These are phyloP conservation scores for Neogale vison DNA, from an alignment of 2,113 vertebrate species.

Conservation along the genomic window DNA sequence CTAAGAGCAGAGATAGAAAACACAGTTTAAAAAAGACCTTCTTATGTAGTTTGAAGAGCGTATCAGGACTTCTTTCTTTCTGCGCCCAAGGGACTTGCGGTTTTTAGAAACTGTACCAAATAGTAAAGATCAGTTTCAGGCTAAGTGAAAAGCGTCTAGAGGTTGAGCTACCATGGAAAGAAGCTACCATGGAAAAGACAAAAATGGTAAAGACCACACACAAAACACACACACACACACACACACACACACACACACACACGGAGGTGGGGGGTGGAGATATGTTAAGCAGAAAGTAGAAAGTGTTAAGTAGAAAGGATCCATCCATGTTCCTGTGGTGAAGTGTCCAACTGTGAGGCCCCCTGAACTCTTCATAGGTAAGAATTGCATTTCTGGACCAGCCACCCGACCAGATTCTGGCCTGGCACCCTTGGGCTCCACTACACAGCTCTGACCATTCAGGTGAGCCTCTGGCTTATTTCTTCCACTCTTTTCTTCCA, in stretches of 20 bases:
- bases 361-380: conserved; percentile 57
- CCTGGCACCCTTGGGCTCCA: background rate
- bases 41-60: background rate
- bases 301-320: background rate
- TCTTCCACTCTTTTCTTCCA: background rate
- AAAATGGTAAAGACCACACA: background rate
- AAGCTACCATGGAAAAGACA: background rate
- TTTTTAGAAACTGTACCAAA: conserved; percentile 8
- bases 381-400: conserved; percentile 54
- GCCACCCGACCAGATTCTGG: background rate
- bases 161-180: background rate
- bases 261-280: background rate
- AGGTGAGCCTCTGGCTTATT: background rate
- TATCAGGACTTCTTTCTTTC: background rate
- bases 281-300: background rate
- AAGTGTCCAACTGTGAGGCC: background rate
- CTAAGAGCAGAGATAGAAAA: background rate
- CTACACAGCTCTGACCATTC: background rate
- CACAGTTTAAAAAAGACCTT: background rate
- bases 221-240: background rate
- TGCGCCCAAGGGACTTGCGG: background rate
- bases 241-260: background rate
- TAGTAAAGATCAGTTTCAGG: background rate
- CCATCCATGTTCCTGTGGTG: conserved; percentile 27
- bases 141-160: background rate